Conservation (phyloP, 2,797 vertebrate species). For the Cyprinodon diabolis region DNA sequence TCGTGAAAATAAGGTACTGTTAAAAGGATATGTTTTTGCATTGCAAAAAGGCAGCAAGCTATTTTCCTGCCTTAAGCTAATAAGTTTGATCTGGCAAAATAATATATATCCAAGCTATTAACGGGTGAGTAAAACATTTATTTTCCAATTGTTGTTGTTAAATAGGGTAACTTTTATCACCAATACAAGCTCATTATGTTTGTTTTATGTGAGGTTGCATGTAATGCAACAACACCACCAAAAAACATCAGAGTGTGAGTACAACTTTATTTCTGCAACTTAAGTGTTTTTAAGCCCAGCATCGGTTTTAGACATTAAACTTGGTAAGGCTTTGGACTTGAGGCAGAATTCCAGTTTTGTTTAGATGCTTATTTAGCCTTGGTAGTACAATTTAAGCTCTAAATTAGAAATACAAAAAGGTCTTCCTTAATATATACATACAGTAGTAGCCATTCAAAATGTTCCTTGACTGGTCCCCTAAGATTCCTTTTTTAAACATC, state of each 20-base stretch:
- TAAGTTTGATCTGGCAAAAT: no score
- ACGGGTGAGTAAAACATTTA: no score
- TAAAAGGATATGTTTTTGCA: no score
- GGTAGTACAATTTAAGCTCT: not conserved
- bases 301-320: not conserved
- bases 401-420: not conserved
- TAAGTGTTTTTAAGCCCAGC: not conserved
- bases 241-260: not conserved
- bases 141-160: not conserved
- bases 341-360: not conserved
- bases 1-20: no score
- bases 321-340: not conserved
- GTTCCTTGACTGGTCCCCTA: not conserved
- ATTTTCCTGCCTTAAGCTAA: no score
- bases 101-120: no score
- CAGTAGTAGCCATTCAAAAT: not conserved
- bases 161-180: not conserved
- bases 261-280: no score
- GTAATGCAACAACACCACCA: not conserved
- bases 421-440: not conserved
- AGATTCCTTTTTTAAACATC: no score
- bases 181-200: not conserved
- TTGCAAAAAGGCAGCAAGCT: no score
- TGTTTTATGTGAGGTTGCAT: not conserved
- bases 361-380: not conserved